Base-by-base conservation (phyloP, 2,888 invertebrate genomes). In the Rhingia campestris region DNA sequence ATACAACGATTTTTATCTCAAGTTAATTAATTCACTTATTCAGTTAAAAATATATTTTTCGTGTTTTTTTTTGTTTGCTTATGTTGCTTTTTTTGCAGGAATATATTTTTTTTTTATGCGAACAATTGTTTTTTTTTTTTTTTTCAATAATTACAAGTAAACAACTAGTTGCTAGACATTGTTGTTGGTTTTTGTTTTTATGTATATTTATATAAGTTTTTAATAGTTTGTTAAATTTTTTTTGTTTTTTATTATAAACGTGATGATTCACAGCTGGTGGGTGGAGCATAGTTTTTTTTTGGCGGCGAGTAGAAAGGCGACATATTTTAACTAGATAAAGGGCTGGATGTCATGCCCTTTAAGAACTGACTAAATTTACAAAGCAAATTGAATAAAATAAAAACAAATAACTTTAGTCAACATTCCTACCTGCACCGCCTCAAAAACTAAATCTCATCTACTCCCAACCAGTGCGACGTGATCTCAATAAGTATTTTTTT, bases 81-180 rank as follows among this genome's bases (percentile, higher is more conserved):
- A 30, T 56, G 72, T 73, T 33, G 64, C 51, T n/a, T 66, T 58
- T 49, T 49, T 59, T 59, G 67, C 82, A 79, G 82, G 73, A 82
- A 82, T 73, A 77, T 66, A 37, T 47, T 47, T 35, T 9, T 35
- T 9, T 70, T 75, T 73, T 63, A 80, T 84, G 84, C 74, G 73
- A 84, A 84, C 80, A 80, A 80, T 79, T 39, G 74, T 70, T 80
- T 79, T 22, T 22, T 22, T 22, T 22, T 22, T 22, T 22, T 22
- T 22, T 22, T 80, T 72, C 79, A 79, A 61, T 80, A 84, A 84
- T 84, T 84, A 84, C 74, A 84, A 75, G 73, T 84, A 69, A 80
- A 74, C 73, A 79, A 79, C 73, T 82, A 82, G 45, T 47, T 51
- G 47, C 69, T 82, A 74, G 73, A 82, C 58, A 66, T 61, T 81